A percentile compares a stretch with the other conserved stretches of the same genome.
phyloP scores from a whole-genome alignment of 1,140 invertebrate species.

The Rhysida immarginata region DNA sequence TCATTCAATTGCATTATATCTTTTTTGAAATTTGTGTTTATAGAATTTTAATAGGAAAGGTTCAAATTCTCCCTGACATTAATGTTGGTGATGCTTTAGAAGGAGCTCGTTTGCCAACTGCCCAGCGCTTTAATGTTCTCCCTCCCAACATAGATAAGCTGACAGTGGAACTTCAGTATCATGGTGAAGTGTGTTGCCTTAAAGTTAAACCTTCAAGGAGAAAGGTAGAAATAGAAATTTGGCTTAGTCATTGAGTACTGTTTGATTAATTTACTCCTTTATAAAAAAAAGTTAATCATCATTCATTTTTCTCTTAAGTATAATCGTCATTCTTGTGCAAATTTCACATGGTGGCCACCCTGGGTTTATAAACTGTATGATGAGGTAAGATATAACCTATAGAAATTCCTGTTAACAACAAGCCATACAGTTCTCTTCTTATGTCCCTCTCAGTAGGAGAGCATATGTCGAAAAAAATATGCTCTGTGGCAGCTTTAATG shows the following conservation, averaged over 20 bases:
- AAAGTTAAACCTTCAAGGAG: neutral
- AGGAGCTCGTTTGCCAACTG: constrained; percentile 29
- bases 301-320: constrained; percentile 20
- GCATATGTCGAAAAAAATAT: too few relatives aligned
- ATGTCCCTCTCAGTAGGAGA: too few relatives aligned
- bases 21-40: constrained; percentile 8
- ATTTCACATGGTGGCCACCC: constrained; percentile 34
- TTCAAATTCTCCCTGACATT: constrained; percentile 49
- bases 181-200: neutral
- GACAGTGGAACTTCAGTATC: neutral
- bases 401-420: too few relatives aligned
- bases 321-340: constrained; percentile 20
- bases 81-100: constrained; percentile 34
- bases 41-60: constrained; percentile 36
- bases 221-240: too few relatives aligned
- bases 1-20: too few relatives aligned
- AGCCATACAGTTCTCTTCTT: too few relatives aligned
- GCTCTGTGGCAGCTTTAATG: too few relatives aligned
- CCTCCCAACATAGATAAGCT: neutral
- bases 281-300: too few relatives aligned
- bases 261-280: neutral
- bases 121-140: constrained; percentile 23
- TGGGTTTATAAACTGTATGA: constrained; percentile 55
- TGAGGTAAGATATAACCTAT: constrained; percentile 29
- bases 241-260: neutral